phyloP scores from a whole-genome alignment of 2,797 vertebrate species.

The Falco columbarius region DNA sequence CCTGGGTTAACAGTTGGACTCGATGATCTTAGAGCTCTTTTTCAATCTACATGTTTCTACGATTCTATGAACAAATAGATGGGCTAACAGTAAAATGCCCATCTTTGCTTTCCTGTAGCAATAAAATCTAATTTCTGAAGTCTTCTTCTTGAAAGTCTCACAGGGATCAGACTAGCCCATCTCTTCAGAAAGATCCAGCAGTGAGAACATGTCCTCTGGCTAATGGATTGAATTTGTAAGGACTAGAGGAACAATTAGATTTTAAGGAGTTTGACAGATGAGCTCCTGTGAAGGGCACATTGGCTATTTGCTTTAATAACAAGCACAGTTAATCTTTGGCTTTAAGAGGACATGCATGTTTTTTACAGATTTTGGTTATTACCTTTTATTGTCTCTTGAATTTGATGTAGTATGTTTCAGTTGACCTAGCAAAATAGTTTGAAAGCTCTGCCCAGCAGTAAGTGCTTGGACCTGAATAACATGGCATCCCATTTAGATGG shows the following conservation, averaged over 20 bases:
- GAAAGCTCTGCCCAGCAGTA: neutral
- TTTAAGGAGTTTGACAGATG: constrained; percentile 15
- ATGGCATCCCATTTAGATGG: neutral
- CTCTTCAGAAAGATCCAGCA: neutral
- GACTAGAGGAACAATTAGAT: neutral
- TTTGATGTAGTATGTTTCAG: neutral
- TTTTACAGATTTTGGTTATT: neutral
- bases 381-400: neutral
- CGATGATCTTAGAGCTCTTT: no score
- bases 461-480: neutral
- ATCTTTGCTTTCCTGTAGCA: neutral
- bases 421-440: neutral
- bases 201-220: neutral
- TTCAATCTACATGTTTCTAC: no score
- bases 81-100: neutral
- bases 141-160: neutral
- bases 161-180: neutral
- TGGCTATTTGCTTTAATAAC: constrained; percentile 19
- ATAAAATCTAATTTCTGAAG: neutral
- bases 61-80: neutral
- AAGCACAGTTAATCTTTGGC: neutral
- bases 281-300: neutral
- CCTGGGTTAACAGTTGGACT: no score
- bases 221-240: neutral
- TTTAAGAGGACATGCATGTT: neutral